Evolutionary conservation across 2,888 invertebrate genomes (phyloP).

Genomic region (Amaurobius ferox): DNA sequence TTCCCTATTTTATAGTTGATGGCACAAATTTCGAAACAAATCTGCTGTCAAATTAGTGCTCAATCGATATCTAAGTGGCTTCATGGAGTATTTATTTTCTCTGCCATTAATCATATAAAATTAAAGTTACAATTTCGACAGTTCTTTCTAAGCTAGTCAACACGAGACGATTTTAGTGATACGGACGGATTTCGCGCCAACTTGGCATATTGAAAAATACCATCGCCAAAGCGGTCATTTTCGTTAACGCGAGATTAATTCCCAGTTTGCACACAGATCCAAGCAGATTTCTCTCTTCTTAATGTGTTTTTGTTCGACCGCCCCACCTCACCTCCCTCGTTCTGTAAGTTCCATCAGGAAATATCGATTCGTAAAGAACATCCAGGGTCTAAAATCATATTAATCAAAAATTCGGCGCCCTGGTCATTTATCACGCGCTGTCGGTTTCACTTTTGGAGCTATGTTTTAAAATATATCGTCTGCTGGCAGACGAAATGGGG

Average conservation of each 20-base stretch:
- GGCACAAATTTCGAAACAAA: too few species aligned
- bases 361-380: constrained; percentile 9
- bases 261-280: background rate
- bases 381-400: constrained; percentile 52
- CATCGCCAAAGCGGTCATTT: background rate
- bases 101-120: too few species aligned
- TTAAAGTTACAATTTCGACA: too few species aligned
- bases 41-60: too few species aligned
- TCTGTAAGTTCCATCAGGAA: background rate
- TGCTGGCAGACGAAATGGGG: background rate
- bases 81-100: too few species aligned
- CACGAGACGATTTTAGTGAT: too few species aligned
- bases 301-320: background rate
- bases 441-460: constrained; percentile 37
- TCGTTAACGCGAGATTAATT: constrained; percentile 7
- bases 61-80: too few species aligned
- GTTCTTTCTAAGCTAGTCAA: too few species aligned
- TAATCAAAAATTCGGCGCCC: constrained; percentile 55
- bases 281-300: background rate
- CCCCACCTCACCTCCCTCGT: background rate
- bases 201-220: too few species aligned
- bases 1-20: too few species aligned
- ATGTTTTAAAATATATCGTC: constrained; percentile 35
- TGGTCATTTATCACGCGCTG: constrained; percentile 49
- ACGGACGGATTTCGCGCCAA: too few species aligned